Conservation (phyloP, 2,888 invertebrate genomes). For the Scaptomyza caliginosa region DNA sequence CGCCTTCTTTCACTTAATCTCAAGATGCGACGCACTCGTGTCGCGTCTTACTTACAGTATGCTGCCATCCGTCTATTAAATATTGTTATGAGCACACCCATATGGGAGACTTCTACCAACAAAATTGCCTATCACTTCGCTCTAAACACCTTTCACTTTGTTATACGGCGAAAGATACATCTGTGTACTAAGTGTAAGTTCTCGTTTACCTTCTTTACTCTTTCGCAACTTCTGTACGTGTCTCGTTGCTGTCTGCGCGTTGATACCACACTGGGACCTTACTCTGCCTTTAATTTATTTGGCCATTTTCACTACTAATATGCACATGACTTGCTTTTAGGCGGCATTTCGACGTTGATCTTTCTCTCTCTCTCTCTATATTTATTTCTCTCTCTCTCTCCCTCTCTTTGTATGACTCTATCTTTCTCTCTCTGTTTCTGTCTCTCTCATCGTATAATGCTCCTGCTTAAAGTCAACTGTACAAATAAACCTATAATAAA, state of each 20-base stretch:
- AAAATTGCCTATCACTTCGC: neutral
- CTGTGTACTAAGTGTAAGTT: slow-evolving; percentile 23
- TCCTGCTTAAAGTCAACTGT: slow-evolving; percentile 61
- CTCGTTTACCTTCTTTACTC: slow-evolving; percentile 23
- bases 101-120: neutral
- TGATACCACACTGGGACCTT: slow-evolving; percentile 17
- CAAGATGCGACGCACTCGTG: neutral
- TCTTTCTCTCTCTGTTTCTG: slow-evolving; percentile 29
- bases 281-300: slow-evolving; percentile 1
- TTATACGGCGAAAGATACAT: slow-evolving; percentile 8
- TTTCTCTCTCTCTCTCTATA: slow-evolving; percentile 36
- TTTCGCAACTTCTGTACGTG: slow-evolving; percentile 15
- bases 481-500: slow-evolving; percentile 28
- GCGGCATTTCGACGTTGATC: slow-evolving; percentile 53
- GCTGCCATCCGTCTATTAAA: neutral
- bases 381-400: slow-evolving; percentile 30
- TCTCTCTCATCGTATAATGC: slow-evolving; percentile 45
- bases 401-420: slow-evolving; percentile 26
- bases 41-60: neutral
- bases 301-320: slow-evolving; percentile 1
- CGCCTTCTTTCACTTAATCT: neutral
- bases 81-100: neutral
- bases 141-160: slow-evolving; percentile 1
- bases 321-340: slow-evolving; percentile 16
- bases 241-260: slow-evolving; percentile 49